Base-by-base conservation (phyloP, 2,888 invertebrate species). In the Allygus modestus region DNA sequence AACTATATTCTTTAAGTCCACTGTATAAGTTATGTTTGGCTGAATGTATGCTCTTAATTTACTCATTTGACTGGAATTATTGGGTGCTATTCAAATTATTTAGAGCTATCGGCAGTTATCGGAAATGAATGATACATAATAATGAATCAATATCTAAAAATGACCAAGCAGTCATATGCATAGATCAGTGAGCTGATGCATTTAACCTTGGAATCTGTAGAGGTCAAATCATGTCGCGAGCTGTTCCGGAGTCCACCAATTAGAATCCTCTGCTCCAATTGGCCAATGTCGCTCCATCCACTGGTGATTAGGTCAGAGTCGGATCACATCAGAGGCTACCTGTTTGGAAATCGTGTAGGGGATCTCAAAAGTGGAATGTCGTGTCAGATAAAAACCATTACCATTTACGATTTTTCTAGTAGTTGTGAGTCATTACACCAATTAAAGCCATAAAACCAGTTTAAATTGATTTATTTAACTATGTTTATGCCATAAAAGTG, bases 361-460 rank as follows among this genome's bases (percentile, higher is more conserved):
- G 28, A 65, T 65, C 31, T 31, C 26, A 1, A 33, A 69, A 69
- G 31, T 31, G 69, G 69, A 69, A 11, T 69, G 69, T n/a, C 33
- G 69, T 23, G 61, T 41, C 37, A 12, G 37, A 43, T 0, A 69
- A 69, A 31, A n/a, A 37, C 73, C n/a, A 20, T 2, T 23, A 2
- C 58, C 15, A 17, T 69, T 69, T 33, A 69, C 69, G 20, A 23
- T 73, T 41, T 73, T 73, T 41, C n/a, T 41, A 20, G 41, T 73
- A 37, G 0, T 17, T 5, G 11, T 43, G 43, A 73, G n/a, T 37
- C 28, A 46, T 28, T 77, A 28, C 77, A 51, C 28, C 77, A 37
- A 77, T 77, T 77, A 51, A 28, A 46, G 46, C 31, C 9, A 77
- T 77, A 51, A 73, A 77, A 28, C 77, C 46, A 28, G 20, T 26